Evolutionary conservation across 2,113 vertebrate genomes (phyloP).

Genomic region (Triplophysa rosa): DNA sequence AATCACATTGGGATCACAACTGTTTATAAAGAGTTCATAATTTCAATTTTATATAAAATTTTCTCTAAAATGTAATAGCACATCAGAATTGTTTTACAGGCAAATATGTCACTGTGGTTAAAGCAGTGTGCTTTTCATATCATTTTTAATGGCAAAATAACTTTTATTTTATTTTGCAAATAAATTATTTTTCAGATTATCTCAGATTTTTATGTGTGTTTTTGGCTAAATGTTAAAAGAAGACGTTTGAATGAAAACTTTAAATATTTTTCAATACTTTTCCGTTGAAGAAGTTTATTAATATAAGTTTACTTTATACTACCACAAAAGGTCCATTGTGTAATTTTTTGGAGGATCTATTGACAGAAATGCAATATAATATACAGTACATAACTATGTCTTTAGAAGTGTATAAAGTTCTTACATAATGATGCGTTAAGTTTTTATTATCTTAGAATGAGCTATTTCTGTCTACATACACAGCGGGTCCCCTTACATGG

Average conservation of each 20-base stretch:
- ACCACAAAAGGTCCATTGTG: no score
- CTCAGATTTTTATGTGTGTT: neutral
- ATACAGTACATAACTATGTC: no score
- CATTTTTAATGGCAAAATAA: conserved; percentile 76
- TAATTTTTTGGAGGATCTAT: no score
- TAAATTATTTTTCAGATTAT: conserved; percentile 78
- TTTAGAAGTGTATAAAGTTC: no score
- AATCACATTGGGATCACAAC: neutral
- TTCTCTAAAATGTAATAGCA: conserved; percentile 41
- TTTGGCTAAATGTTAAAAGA: neutral
- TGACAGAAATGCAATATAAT: no score
- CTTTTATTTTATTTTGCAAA: conserved; percentile 78
- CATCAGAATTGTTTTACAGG: conserved; percentile 52
- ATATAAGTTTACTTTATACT: neutral
- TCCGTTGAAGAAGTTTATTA: no score
- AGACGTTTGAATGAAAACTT: no score
- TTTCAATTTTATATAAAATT: neutral
- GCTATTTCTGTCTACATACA: no score
- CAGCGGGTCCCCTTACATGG: no score
- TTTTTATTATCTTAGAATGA: no score
- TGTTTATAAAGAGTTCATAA: neutral
- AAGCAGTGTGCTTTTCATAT: conserved; percentile 69
- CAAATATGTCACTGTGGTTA: conserved; percentile 60
- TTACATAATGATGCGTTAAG: no score
- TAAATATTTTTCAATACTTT: no score